Conservation (phyloP, 2,113 vertebrate species). For the Macroglossus sobrinus region DNA sequence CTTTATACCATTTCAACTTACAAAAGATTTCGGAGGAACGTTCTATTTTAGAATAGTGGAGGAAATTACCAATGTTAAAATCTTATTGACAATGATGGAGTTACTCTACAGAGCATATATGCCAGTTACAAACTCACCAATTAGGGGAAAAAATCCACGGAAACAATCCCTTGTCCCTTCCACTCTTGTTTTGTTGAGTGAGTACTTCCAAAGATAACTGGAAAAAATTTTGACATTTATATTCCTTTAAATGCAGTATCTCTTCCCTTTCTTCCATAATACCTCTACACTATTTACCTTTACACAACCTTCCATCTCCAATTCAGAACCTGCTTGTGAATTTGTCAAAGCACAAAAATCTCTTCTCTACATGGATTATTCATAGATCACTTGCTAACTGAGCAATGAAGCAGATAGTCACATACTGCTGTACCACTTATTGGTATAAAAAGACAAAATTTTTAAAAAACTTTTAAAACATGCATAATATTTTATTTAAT, state of each 20-base stretch:
- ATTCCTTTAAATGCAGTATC: neutral
- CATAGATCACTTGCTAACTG: constrained; percentile 47
- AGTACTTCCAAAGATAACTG: neutral
- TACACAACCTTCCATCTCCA: neutral
- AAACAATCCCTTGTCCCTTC: neutral
- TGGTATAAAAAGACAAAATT: neutral
- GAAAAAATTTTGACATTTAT: neutral
- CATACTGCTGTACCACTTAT: neutral
- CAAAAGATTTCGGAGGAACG: neutral
- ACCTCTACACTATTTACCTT: neutral
- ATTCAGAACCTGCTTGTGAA: neutral
- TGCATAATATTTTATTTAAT: neutral
- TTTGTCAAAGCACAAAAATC: neutral
- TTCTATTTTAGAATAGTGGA: neutral
- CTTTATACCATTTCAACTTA: neutral
- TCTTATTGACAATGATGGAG: neutral
- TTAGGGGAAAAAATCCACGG: neutral
- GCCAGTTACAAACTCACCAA: neutral
- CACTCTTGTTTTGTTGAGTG: neutral
- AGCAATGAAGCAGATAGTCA: constrained; percentile 33
- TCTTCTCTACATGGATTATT: constrained; percentile 3
- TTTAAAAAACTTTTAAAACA: constrained; percentile 36
- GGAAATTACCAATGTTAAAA: neutral
- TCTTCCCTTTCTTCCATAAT: neutral
- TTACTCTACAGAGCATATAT: neutral